phyloP scores from a whole-genome alignment of 2,888 invertebrate species.

The Drosophila ustulata region DNA sequence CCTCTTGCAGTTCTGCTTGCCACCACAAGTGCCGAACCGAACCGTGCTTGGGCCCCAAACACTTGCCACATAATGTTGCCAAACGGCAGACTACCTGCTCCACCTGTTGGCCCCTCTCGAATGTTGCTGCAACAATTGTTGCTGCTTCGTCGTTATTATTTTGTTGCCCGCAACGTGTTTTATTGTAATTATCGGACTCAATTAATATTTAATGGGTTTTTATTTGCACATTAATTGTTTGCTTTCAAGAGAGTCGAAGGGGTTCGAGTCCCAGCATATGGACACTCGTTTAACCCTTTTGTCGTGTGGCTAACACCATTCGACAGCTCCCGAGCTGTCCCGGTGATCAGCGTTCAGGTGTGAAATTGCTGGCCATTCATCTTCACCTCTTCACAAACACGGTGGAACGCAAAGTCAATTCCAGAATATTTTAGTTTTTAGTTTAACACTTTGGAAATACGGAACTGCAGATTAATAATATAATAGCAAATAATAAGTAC shows the following conservation, averaged over 20 bases:
- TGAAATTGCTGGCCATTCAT: slow-evolving; percentile 71
- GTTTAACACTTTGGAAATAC: too few relatives aligned
- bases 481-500: too few relatives aligned
- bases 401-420: slow-evolving; percentile 5
- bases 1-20: too few relatives aligned
- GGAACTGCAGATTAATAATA: too few relatives aligned
- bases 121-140: slow-evolving; percentile 62
- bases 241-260: slow-evolving; percentile 36
- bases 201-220: slow-evolving; percentile 72
- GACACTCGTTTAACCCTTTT: slow-evolving; percentile 10
- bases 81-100: slow-evolving; percentile 1
- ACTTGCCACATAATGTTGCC: slow-evolving; percentile 18
- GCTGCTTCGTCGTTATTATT: not conserved
- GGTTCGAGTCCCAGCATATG: slow-evolving; percentile 1
- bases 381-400: slow-evolving; percentile 29
- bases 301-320: slow-evolving; percentile 41
- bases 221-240: slow-evolving; percentile 74
- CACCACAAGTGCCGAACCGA: not conserved
- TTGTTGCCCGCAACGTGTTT: slow-evolving; percentile 8
- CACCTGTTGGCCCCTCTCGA: slow-evolving; percentile 27
- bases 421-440: too few relatives aligned
- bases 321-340: slow-evolving; percentile 47
- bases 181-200: slow-evolving; percentile 70
- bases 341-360: slow-evolving; percentile 71
- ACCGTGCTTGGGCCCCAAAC: not conserved